Conservation (phyloP, 2,113 vertebrate species). For the Ailurus styani region DNA sequence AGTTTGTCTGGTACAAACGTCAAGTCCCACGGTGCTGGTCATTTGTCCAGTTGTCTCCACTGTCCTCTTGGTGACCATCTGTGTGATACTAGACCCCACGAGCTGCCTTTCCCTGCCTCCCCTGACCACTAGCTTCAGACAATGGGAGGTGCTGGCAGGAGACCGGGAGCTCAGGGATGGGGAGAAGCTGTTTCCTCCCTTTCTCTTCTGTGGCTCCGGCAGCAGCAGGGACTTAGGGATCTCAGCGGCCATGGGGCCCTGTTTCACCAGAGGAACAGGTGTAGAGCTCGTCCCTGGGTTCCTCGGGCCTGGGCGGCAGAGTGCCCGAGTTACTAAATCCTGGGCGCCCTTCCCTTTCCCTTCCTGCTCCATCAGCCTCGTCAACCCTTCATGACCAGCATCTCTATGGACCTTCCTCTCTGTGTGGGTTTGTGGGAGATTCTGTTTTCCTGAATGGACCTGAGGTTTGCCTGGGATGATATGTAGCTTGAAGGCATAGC, state of each 20-base stretch:
- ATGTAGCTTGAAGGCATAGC: background rate
- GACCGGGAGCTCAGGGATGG: rapidly evolving
- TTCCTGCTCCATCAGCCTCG: background rate
- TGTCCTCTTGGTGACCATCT: background rate
- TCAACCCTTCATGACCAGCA: rapidly evolving
- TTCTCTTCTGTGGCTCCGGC: background rate
- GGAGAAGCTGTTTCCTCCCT: too few relatives aligned
- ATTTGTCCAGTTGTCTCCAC: background rate
- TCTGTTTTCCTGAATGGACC: background rate
- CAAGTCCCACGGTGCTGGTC: background rate
- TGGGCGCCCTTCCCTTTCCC: background rate
- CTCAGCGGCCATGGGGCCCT: rapidly evolving
- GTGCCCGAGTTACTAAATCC: rapidly evolving
- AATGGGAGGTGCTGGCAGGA: background rate
- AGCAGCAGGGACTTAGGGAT: background rate
- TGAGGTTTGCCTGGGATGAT: background rate
- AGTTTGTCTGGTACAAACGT: background rate
- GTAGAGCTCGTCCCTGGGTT: rapidly evolving
- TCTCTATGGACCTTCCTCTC: background rate
- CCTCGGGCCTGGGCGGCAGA: background rate
- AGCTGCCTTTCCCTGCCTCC: background rate
- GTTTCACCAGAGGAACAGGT: background rate
- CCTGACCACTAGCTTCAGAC: background rate
- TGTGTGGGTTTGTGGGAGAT: too few relatives aligned
- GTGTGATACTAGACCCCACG: background rate